Evolutionary conservation across 2,888 invertebrate species (phyloP), one percentile per base, ranked within the genome.

Genomic region (Leptinotarsa haldemani): DNA sequence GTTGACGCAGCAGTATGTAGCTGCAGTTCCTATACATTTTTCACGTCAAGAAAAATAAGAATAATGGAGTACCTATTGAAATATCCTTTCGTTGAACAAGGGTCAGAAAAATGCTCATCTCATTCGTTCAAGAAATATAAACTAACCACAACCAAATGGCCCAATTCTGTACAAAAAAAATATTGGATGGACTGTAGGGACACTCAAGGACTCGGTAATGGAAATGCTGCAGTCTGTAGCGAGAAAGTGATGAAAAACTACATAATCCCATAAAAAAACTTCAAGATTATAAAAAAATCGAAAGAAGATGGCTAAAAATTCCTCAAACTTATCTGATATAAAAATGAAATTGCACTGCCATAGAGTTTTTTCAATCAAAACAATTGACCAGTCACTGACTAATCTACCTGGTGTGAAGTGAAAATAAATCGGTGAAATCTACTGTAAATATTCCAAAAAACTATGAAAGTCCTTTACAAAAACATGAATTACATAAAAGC

Each of bases 41-140:
- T 3, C 25, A 15, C 53, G 22, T 15, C 52, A 22, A 16, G 12
- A 52, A 2, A 22, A 7, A 67, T 25, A 20, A 48, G 3, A 20
- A 67, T 20, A 47, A 50, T 5, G n/a, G n/a, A n/a, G n/a, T n/a
- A n/a, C n/a, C n/a, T 30, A 16, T 18, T 53, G 15, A 53, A 53
- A 68, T 68, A 30, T 30, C 68, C 68, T 2, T 68, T 30, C 15
- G 22, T 68, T 15, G 12, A 68, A 68, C 7, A 68, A 7, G 1
- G 68, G 68, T 30, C 56, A 53, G 15, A 68, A 68, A 40, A 68
- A 68, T 46, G 53, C 18, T 30, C 25, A 56, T 30, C 40, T 53
- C 7, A 67, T 50, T 67, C 50, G 53, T 16, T 67, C 67, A 4
- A 16, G 56, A 53, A 50, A 56, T 25, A 20, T 68, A 22, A 67